phyloP scores from a whole-genome alignment of 2,113 vertebrate genomes.

The Tilapia sparmanii region DNA sequence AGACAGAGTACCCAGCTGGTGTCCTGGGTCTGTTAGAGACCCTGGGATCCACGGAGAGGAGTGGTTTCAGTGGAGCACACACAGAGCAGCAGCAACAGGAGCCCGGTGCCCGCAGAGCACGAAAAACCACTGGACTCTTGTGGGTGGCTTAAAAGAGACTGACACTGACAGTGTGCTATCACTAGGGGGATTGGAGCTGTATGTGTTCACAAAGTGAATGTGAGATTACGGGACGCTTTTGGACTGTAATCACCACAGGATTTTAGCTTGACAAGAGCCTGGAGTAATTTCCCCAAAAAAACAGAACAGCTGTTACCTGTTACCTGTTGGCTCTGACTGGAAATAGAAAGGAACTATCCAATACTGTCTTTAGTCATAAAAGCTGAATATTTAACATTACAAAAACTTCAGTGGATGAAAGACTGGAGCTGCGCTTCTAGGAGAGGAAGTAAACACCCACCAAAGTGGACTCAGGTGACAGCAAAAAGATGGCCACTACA shows the following conservation, averaged over 20 bases:
- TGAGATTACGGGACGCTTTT: background rate
- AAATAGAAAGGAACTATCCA: background rate
- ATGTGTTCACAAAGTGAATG: background rate
- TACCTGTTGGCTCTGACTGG: constrained; percentile 33
- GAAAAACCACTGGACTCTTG: constrained; percentile 29
- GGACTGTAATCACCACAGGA: constrained; percentile 36
- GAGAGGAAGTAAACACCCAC: background rate
- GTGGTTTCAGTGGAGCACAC: constrained; percentile 5
- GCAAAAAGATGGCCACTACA: constrained; percentile 43
- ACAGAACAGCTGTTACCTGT: constrained; percentile 7
- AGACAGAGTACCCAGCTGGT: constrained; percentile 22
- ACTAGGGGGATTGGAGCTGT: constrained; percentile 20
- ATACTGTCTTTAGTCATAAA: background rate
- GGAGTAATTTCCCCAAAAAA: constrained; percentile 18
- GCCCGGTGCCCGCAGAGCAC: background rate
- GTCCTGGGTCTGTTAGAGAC: constrained; percentile 41
- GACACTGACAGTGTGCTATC: constrained; percentile 32
- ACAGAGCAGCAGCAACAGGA: constrained; percentile 32
- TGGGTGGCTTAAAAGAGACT: constrained; percentile 27
- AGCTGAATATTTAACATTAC: background rate
- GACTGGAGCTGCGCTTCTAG: background rate
- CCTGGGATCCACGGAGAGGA: constrained; percentile 14
- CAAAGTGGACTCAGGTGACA: constrained; percentile 2
- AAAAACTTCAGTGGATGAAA: background rate
- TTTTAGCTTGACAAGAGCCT: constrained; percentile 10